Evolutionary conservation across 64 coral and sea anemone genomes (phyloP).

Genomic region (Pocillopora damicornis): DNA sequence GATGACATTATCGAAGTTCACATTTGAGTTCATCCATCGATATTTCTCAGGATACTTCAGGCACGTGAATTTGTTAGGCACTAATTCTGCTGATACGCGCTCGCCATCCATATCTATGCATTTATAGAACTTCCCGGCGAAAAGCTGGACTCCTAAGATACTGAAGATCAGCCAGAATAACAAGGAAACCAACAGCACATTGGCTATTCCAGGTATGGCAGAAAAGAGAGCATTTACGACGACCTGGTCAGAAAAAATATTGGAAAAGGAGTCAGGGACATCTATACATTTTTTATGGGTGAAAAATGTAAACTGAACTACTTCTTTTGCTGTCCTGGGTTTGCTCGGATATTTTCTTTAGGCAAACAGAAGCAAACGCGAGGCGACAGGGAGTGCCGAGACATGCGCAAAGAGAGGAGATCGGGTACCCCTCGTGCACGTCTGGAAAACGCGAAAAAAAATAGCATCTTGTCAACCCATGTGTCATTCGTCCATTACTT

Average conservation of each 20-base stretch:
- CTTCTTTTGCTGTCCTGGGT: too few species aligned
- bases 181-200: conserved; percentile 75
- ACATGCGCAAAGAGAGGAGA: too few species aligned
- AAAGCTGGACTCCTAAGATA: conserved; percentile 82
- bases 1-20: conserved; percentile 92
- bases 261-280: not conserved
- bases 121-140: conserved; percentile 86
- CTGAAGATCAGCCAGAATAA: conserved; percentile 91
- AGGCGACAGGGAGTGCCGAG: too few species aligned
- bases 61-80: conserved; percentile 68
- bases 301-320: not conserved
- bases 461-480: too few species aligned
- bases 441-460: too few species aligned
- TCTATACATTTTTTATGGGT: not conserved
- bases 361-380: too few species aligned
- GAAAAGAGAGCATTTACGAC: conserved; percentile 88
- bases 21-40: conserved; percentile 78
- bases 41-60: conserved; percentile 39
- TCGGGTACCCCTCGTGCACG: too few species aligned
- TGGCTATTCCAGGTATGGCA: conserved; percentile 94
- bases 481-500: too few species aligned
- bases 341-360: too few species aligned
- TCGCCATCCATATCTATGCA: conserved; percentile 62
- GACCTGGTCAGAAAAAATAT: conserved; percentile 36
- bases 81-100: conserved; percentile 26